Evolutionary conservation across 2,113 vertebrate genomes (phyloP).

Genomic region (Notothenia coriiceps): DNA sequence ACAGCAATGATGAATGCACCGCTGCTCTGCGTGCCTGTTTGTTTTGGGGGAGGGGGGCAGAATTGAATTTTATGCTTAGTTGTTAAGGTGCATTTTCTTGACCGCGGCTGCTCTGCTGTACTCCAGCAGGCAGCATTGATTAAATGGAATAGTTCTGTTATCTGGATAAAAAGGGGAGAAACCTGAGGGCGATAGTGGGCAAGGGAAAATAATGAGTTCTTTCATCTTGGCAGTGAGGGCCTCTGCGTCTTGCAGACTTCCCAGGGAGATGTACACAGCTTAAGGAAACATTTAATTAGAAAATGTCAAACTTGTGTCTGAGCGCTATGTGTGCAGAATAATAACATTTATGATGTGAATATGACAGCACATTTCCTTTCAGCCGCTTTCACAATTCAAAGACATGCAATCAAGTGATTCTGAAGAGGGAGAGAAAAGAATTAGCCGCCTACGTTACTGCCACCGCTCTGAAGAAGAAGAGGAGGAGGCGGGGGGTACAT

Average conservation of each 20-base stretch:
- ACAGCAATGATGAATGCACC: constrained; percentile 76
- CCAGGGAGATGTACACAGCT: constrained; percentile 78
- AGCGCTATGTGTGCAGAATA: constrained; percentile 63
- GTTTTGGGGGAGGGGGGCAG: constrained; percentile 46
- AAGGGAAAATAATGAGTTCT: constrained; percentile 80
- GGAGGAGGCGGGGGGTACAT: background rate
- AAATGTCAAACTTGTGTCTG: constrained; percentile 77
- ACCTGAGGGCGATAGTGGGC: constrained; percentile 66
- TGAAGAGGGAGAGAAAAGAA: constrained; percentile 73
- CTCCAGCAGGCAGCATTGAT: constrained; percentile 65
- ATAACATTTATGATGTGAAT: constrained; percentile 69
- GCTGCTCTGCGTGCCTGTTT: constrained; percentile 66
- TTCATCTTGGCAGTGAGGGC: constrained; percentile 77
- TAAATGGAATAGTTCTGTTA: constrained; percentile 78
- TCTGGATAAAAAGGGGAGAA: constrained; percentile 72
- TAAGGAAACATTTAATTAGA: constrained; percentile 84
- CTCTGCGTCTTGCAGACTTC: constrained; percentile 70
- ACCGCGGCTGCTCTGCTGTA: constrained; percentile 50
- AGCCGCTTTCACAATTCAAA: constrained; percentile 54
- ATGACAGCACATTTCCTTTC: constrained; percentile 65
- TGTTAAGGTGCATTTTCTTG: constrained; percentile 74
- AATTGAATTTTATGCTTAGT: constrained; percentile 74
- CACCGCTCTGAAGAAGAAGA: constrained; percentile 34
- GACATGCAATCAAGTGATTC: constrained; percentile 70
- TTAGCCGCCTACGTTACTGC: constrained; percentile 56